phyloP scores from a whole-genome alignment of 2,888 invertebrate species.

The Brachypalpus laphriformis region DNA sequence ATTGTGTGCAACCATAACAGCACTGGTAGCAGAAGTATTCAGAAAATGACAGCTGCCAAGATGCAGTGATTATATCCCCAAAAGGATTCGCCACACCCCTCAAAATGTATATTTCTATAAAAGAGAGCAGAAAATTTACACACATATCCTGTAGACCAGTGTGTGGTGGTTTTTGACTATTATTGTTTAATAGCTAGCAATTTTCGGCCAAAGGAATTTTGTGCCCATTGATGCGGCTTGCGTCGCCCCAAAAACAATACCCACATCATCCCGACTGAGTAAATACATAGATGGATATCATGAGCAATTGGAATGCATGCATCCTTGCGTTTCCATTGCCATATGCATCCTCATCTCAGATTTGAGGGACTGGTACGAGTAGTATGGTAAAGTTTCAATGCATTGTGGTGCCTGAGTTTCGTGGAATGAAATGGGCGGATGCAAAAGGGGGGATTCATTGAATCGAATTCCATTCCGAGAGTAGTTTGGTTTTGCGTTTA shows the following conservation, averaged over 20 bases:
- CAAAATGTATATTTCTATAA: not conserved
- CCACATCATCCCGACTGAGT: slow-evolving; percentile 38
- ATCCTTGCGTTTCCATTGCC: slow-evolving; percentile 54
- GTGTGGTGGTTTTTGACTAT: slow-evolving; percentile 61
- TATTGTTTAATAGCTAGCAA: slow-evolving; percentile 68
- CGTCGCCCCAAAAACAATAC: slow-evolving; percentile 30
- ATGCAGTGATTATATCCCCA: slow-evolving; percentile 51
- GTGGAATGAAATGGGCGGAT: not conserved
- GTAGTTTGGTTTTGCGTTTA: slow-evolving; percentile 58
- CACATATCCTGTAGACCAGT: slow-evolving; percentile 30
- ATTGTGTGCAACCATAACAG: slow-evolving; percentile 7
- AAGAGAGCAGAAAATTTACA: slow-evolving; percentile 17
- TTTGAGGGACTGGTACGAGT: slow-evolving; percentile 21
- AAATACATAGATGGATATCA: slow-evolving; percentile 51
- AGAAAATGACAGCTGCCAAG: slow-evolving; percentile 58
- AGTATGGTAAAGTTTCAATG: slow-evolving; percentile 34
- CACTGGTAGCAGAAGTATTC: not conserved
- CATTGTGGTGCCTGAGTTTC: not conserved
- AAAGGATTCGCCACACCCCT: slow-evolving; percentile 26
- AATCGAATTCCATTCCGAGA: slow-evolving; percentile 61
- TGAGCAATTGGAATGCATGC: slow-evolving; percentile 53
- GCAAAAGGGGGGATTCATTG: slow-evolving; percentile 15
- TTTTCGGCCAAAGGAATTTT: slow-evolving; percentile 65
- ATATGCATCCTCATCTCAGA: slow-evolving; percentile 36
- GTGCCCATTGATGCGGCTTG: slow-evolving; percentile 46